Conservation (phyloP, 2,888 invertebrate species). For the Scotopteryx bipunctaria region DNA sequence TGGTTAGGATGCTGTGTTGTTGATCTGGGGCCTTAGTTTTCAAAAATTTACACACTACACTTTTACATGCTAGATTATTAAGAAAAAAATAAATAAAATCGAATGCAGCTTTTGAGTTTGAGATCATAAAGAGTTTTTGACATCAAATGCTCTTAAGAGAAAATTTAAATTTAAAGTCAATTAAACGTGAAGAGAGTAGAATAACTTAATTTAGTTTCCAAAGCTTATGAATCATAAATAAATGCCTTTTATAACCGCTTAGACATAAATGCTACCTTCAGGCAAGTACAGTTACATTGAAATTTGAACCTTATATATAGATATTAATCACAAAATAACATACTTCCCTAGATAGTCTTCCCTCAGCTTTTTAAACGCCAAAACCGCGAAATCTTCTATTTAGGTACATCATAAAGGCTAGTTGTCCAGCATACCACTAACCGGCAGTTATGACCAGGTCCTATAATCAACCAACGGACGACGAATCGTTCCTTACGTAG, state of each 20-base stretch:
- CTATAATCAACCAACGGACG: no score
- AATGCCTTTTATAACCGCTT: conserved; percentile 18
- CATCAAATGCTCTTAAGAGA: conserved; percentile 12
- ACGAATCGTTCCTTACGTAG: no score
- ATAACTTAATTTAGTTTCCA: conserved; percentile 7
- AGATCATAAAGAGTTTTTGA: conserved; percentile 24
- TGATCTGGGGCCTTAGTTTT: conserved; percentile 7
- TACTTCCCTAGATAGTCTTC: conserved; percentile 12
- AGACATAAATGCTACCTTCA: conserved; percentile 28
- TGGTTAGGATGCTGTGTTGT: neutral
- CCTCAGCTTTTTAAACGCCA: conserved; percentile 5
- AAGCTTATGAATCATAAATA: conserved; percentile 12
- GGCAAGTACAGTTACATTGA: conserved; percentile 15
- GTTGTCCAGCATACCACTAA: neutral
- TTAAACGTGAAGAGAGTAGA: conserved; percentile 4
- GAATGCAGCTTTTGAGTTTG: conserved; percentile 22
- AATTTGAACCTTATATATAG: conserved; percentile 12
- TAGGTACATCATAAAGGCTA: conserved; percentile 2
- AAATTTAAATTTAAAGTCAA: conserved; percentile 14
- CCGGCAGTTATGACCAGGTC: no score
- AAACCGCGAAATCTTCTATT: conserved; percentile 4
- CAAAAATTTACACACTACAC: conserved; percentile 1
- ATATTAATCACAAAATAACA: conserved; percentile 7
- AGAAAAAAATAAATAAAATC: conserved; percentile 27
- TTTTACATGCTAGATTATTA: conserved; percentile 19